Conservation (phyloP, 2,888 invertebrate genomes). For the Synanthedon andrenaeformis region DNA sequence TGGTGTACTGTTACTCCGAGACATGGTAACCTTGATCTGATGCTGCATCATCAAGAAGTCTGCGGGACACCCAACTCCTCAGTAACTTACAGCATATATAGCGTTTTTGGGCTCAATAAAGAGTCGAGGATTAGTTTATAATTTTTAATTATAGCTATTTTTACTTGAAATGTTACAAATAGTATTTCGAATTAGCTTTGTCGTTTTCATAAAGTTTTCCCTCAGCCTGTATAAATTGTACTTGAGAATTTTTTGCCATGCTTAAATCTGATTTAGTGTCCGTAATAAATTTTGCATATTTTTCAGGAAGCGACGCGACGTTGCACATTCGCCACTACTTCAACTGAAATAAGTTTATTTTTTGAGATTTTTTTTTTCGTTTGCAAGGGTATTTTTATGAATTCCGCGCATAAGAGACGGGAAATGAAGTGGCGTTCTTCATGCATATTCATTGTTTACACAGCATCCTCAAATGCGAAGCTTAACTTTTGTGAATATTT, state of each 20-base stretch:
- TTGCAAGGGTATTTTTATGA: neutral
- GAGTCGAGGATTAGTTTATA: too few species aligned
- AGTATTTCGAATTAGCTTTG: too few species aligned
- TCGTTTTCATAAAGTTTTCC: too few species aligned
- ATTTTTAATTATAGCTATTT: too few species aligned
- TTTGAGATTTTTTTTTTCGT: slow-evolving; percentile 3
- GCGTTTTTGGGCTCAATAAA: too few species aligned
- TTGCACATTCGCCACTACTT: slow-evolving; percentile 16
- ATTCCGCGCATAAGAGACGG: neutral
- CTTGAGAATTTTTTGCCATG: slow-evolving; percentile 8
- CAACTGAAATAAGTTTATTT: slow-evolving; percentile 37
- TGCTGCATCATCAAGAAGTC: too few species aligned
- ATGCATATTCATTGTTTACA: neutral
- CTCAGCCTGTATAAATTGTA: neutral
- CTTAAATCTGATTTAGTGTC: slow-evolving; percentile 18
- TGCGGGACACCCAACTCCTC: too few species aligned
- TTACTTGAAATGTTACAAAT: too few species aligned
- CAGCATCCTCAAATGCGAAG: neutral
- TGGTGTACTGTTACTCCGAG: too few species aligned
- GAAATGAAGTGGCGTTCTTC: neutral
- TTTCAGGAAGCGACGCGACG: slow-evolving; percentile 11
- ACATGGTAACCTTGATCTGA: too few species aligned
- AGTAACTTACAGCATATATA: too few species aligned
- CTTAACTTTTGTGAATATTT: too few species aligned
- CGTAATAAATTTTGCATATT: slow-evolving; percentile 17